Evolutionary conservation across 2,888 invertebrate genomes (phyloP).

Genomic region (Cryptocephalus primarius): DNA sequence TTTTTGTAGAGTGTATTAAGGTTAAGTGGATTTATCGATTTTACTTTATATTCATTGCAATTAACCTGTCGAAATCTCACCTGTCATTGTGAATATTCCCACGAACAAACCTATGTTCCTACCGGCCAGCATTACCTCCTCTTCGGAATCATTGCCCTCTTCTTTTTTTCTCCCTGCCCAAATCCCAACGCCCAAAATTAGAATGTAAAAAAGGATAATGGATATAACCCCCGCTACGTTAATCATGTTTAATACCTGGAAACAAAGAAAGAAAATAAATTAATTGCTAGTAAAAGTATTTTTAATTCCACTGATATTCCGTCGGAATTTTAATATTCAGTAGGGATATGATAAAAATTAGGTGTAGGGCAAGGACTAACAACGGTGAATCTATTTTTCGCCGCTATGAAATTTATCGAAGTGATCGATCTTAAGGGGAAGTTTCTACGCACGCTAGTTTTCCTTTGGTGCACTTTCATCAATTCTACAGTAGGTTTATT

Average conservation of each 20-base stretch:
- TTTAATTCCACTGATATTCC: no score
- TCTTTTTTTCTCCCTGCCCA: conserved; percentile 96
- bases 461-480: no score
- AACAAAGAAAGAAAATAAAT: conserved; percentile 6
- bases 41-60: background rate
- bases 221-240: conserved; percentile 89
- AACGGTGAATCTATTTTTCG: no score
- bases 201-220: conserved; percentile 89
- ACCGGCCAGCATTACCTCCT: conserved; percentile 98
- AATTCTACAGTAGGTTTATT: no score
- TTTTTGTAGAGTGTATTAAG: no score
- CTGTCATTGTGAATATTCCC: conserved; percentile 99
- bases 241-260: conserved; percentile 50
- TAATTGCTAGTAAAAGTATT: no score
- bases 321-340: no score
- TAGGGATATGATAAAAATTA: no score
- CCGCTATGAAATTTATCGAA: no score
- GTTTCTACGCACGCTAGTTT: no score
- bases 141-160: conserved; percentile 78
- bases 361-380: no score
- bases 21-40: background rate
- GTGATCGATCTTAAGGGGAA: no score
- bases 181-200: conserved; percentile 91
- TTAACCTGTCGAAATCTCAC: conserved; percentile 36
- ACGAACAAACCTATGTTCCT: conserved; percentile 94